These are phyloP conservation scores for Crambe crambe DNA, from an alignment of 37 sponge, comb jelly and placozoan species.

Conservation along the genomic window DNA sequence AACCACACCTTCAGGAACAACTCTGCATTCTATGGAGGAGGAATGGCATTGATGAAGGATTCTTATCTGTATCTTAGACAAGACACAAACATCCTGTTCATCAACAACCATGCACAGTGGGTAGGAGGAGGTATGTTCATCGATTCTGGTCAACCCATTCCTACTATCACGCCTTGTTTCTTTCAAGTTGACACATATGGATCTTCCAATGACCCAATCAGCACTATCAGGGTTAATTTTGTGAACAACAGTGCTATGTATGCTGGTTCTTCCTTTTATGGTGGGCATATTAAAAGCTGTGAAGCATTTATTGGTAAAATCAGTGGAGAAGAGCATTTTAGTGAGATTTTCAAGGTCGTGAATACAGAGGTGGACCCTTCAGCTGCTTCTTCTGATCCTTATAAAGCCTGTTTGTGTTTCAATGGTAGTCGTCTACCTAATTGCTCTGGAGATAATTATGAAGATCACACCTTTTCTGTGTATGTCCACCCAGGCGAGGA, in stretches of 20 bases:
- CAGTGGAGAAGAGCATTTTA: background rate
- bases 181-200: background rate
- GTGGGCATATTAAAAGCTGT: background rate
- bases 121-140: constrained; percentile 4
- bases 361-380: background rate
- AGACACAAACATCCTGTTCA: background rate
- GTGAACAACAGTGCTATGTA: background rate
- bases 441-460: background rate
- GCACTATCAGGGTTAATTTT: background rate
- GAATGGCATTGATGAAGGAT: background rate
- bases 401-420: background rate
- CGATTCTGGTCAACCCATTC: background rate
- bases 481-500: constrained; percentile 6
- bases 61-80: constrained; percentile 4
- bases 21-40: background rate
- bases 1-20: background rate
- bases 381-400: constrained; percentile 3
- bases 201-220: background rate
- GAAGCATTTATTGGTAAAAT: background rate
- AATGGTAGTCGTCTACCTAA: background rate
- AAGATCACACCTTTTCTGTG: background rate
- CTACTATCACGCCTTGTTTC: background rate
- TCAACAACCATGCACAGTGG: constrained; percentile 5
- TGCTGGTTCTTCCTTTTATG: constrained; percentile 1
- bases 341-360: background rate